These are phyloP conservation scores for Parnassius glacialis DNA, from an alignment of 2,888 invertebrate species.

Conservation along the genomic window DNA sequence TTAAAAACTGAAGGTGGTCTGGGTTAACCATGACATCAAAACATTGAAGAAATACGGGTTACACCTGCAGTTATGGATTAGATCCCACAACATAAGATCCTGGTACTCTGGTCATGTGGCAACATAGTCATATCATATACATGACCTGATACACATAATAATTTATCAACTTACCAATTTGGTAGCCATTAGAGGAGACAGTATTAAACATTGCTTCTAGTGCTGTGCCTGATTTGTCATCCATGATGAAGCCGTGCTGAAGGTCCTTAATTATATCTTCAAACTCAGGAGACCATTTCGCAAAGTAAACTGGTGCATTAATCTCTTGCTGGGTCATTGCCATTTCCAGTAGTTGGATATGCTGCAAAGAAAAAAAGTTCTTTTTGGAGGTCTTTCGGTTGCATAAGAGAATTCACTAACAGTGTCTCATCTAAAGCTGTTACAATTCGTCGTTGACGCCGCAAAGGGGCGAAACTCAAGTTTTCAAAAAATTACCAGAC, in stretches of 20 bases:
- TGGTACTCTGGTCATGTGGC: too few relatives aligned
- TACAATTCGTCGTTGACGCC: too few relatives aligned
- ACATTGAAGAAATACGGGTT: too few relatives aligned
- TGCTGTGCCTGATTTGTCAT: slow-evolving; percentile 88
- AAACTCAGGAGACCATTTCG: slow-evolving; percentile 87
- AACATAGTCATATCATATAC: too few relatives aligned
- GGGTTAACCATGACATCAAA: too few relatives aligned
- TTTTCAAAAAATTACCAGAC: too few relatives aligned
- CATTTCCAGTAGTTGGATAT: slow-evolving; percentile 89
- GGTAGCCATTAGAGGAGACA: slow-evolving; percentile 97
- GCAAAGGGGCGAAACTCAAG: too few relatives aligned
- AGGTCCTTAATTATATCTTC: slow-evolving; percentile 89
- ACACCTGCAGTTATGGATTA: too few relatives aligned
- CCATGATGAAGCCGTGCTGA: slow-evolving; percentile 83
- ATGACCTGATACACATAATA: not conserved
- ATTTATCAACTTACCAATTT: slow-evolving; percentile 79
- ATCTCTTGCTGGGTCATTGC: slow-evolving; percentile 90
- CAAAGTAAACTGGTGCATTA: slow-evolving; percentile 93
- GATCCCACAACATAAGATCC: too few relatives aligned
- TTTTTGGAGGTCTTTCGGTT: too few relatives aligned
- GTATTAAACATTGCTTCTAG: slow-evolving; percentile 91
- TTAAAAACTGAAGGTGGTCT: too few relatives aligned
- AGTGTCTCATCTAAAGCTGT: not conserved
- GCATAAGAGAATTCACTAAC: not conserved
- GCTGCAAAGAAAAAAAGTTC: slow-evolving; percentile 62